Base-by-base conservation (phyloP, 2,888 invertebrate species). In the Thymelicus sylvestris region DNA sequence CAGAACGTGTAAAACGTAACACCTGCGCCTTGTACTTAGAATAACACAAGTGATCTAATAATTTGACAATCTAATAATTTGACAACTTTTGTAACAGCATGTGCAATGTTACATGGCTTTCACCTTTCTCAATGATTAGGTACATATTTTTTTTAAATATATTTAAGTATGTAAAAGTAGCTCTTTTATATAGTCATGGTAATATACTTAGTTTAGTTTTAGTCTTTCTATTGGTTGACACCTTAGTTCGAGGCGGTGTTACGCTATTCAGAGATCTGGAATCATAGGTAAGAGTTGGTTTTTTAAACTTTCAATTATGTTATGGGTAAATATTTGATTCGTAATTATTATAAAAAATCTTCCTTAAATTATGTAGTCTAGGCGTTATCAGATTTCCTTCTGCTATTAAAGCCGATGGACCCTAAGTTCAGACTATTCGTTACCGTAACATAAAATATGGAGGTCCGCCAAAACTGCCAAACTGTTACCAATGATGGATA, bases 401-500 rank as follows among this genome's bases (percentile, higher is more conserved):
- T 31, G 2, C 24, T 2, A 47, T 47, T 12, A 52, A 8, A 52
- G 7, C 4, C 50, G 19, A 19, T 52, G 50, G 19, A 52, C 50
- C 50, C 6, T 52, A 52, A 15, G 12, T 52, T 19, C 38, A 47
- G 44, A 60, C 60, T 41, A 15, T 38, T 39, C 50, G 39, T 61
- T 47, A 57, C 38, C n/a, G 31, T 7, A 2, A 31, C 31, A 31
- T 61, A 67, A 67, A 67, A 60, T 67, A 61, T 67, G 47, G 64
- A 60, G 48, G 12, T 39, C 15, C 38, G 47, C 60, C 38, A 60
- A 61, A 61, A 60, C 57, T 19, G 39, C 50, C 48, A 50, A 41
- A 13, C 19, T 38, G 67, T 61, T 61, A 67, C 19, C 60, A n/a
- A 1, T 60, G 67, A 67, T 67, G 50, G 60, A 67, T 61, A 60